These are phyloP conservation scores for Tethea ocularis DNA, from an alignment of 2,888 invertebrate genomes.

Conservation along the genomic window DNA sequence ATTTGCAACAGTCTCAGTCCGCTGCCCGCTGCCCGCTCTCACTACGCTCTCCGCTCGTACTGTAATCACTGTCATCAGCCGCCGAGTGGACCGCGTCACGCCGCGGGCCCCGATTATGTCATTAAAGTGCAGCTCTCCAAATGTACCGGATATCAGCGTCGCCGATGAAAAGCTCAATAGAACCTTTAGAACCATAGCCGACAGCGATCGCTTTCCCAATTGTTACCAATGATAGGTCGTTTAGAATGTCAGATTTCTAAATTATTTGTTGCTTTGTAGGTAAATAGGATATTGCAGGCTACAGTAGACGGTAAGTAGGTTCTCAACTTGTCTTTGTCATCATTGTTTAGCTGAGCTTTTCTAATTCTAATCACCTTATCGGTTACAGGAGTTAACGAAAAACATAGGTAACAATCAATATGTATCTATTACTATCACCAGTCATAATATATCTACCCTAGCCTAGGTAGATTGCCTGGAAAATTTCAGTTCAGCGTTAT, in stretches of 20 bases:
- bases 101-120: constrained; percentile 74
- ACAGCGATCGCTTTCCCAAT: constrained; percentile 41
- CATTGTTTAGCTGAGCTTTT: not conserved
- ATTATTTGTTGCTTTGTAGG: not conserved
- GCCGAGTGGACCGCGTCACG: constrained; percentile 34
- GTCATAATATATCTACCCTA: too few relatives aligned
- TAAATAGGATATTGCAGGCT: not conserved
- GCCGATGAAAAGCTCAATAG: constrained; percentile 59
- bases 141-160: constrained; percentile 60
- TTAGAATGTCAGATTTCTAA: constrained; percentile 7
- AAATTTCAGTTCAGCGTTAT: too few relatives aligned
- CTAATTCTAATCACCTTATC: too few relatives aligned
- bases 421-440: too few relatives aligned
- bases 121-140: constrained; percentile 59
- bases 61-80: constrained; percentile 63
- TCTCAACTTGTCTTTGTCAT: too few relatives aligned
- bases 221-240: constrained; percentile 21
- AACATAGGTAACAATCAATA: too few relatives aligned
- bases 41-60: constrained; percentile 41
- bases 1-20: constrained; percentile 55
- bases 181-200: constrained; percentile 56
- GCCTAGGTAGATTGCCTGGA: too few relatives aligned
- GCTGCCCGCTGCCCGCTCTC: constrained; percentile 41
- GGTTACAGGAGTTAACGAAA: too few relatives aligned
- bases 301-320: not conserved